Evolutionary conservation across 2,113 vertebrate species (phyloP).

Genomic region (Lagopus muta): DNA sequence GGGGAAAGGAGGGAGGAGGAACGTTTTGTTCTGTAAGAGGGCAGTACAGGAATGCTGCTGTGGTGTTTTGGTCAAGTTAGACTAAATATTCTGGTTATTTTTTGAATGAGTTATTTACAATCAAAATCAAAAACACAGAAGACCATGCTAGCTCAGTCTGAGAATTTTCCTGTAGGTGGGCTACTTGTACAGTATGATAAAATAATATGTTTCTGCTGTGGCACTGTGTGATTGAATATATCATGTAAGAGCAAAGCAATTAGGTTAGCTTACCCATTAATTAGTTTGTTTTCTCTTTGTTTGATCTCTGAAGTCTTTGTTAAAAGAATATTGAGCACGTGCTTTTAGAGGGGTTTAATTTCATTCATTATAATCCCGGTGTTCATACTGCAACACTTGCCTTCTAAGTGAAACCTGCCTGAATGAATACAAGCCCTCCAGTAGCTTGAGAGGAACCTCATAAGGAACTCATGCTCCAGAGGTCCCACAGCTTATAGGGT

Average conservation of each 20-base stretch:
- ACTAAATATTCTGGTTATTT: neutral
- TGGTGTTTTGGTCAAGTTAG: neutral
- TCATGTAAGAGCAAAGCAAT: conserved; percentile 32
- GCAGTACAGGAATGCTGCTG: neutral
- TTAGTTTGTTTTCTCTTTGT: conserved; percentile 46
- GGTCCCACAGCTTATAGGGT: accelerated
- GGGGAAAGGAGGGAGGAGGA: neutral
- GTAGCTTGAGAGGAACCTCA: neutral
- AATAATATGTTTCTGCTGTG: neutral
- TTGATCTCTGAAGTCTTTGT: conserved; percentile 12
- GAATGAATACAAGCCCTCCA: neutral
- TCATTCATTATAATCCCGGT: neutral
- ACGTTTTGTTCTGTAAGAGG: neutral
- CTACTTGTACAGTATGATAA: neutral
- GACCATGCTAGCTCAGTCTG: neutral
- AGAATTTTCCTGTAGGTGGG: neutral
- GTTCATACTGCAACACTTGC: neutral
- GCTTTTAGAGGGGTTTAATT: conserved; percentile 25
- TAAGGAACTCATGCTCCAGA: accelerated
- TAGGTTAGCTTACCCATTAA: conserved; percentile 49
- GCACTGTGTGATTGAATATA: conserved; percentile 14
- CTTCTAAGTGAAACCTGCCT: neutral
- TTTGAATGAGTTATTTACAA: neutral
- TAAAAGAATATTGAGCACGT: neutral
- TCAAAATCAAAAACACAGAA: neutral